Conservation (phyloP, 2,797 vertebrate species). For the Sphenodon punctatus region DNA sequence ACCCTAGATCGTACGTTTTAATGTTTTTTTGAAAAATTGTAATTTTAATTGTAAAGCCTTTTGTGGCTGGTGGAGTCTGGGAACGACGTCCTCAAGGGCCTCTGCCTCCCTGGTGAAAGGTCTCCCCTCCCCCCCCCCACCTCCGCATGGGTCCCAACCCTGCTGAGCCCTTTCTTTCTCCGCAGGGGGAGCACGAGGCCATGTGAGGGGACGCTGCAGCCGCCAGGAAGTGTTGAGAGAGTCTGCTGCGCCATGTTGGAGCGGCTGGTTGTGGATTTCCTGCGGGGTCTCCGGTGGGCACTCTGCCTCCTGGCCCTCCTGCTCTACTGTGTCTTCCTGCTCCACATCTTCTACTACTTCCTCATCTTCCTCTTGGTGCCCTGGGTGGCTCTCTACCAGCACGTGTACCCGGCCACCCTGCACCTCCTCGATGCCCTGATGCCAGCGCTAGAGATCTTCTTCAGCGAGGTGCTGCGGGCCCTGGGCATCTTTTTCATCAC, state of each 20-base stretch:
- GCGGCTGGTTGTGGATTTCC: background rate
- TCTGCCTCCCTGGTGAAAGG: too few species aligned
- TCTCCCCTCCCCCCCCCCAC: background rate
- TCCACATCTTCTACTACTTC: background rate
- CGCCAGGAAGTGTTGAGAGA: background rate
- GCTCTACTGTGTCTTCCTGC: background rate
- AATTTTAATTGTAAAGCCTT: too few species aligned
- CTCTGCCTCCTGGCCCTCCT: background rate
- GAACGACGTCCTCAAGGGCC: too few species aligned
- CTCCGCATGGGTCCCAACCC: background rate
- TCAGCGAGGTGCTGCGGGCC: background rate
- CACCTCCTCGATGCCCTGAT: background rate
- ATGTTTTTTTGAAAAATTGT: too few species aligned
- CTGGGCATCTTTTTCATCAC: background rate
- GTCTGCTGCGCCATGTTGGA: background rate
- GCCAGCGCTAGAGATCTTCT: background rate
- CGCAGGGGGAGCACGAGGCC: background rate
- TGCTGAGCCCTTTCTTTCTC: too few species aligned
- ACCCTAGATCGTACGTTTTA: too few species aligned
- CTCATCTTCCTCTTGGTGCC: background rate
- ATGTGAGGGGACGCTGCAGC: background rate
- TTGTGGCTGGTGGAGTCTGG: too few species aligned
- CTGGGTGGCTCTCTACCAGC: background rate
- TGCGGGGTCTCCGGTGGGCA: background rate
- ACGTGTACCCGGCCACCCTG: background rate